Evolutionary conservation across 2,888 invertebrate species (phyloP).

Genomic region (Drosophila incognita): DNA sequence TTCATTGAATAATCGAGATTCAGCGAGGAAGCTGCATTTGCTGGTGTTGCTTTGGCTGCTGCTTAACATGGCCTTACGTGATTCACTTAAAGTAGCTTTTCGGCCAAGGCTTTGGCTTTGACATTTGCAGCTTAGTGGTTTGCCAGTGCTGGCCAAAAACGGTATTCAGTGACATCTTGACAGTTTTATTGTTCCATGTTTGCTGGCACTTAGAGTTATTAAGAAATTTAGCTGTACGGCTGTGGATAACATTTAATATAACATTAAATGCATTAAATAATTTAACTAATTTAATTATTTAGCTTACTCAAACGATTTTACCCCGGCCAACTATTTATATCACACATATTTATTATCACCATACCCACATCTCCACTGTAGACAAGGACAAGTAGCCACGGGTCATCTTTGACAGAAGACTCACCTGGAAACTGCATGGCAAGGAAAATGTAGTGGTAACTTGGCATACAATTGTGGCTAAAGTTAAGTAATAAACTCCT

Average conservation of each 20-base stretch:
- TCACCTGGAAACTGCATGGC: not conserved
- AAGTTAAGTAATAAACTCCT: not conserved
- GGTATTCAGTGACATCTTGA: conserved; percentile 60
- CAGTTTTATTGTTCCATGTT: conserved; percentile 66
- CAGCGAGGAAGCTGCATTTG: conserved; percentile 12
- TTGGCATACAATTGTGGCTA: not conserved
- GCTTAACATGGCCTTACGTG: conserved; percentile 58
- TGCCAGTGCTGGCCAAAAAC: conserved; percentile 20
- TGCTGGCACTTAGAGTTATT: conserved; percentile 32
- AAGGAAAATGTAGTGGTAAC: not conserved
- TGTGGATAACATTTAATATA: conserved; percentile 17
- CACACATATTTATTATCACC: not conserved
- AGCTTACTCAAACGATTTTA: not conserved
- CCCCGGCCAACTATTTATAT: not conserved
- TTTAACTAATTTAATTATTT: not conserved
- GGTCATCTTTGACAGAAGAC: too few species aligned
- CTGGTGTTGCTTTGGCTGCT: conserved; percentile 15
- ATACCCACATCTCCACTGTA: not conserved
- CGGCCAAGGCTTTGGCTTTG: conserved; percentile 47
- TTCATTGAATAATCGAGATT: conserved; percentile 25
- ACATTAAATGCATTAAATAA: conserved; percentile 18
- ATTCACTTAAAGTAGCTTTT: conserved; percentile 68
- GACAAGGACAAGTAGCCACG: not conserved
- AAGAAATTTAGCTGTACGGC: not conserved
- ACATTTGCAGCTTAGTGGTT: conserved; percentile 52